Base-by-base conservation (phyloP, 35 echinoderm and acorn worm genomes). In the Eucidaris tribuloides region DNA sequence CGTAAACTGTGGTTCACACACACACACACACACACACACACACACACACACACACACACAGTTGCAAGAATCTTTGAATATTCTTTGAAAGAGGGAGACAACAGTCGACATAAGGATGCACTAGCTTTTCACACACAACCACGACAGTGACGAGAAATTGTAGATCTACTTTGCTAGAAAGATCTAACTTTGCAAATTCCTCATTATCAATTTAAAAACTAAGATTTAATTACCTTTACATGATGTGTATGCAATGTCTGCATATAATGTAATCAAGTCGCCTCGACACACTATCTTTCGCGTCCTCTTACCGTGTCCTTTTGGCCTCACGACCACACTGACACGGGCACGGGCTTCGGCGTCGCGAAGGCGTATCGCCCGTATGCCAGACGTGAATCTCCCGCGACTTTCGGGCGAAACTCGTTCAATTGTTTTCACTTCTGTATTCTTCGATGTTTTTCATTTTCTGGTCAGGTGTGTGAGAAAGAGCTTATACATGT, bases 251-350 rank as follows among this genome's bases (percentile, higher is more conserved):
- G 93, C 29, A 96, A 61, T 25, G 88, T 91, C 56, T 96, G 93
- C n/a, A 96, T n/a, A n/a, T 82, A 28, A 96, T 83, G 71, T 96
- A 96, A 84, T 96, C 93, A 1, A 89, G 32, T 71, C 93, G 80
- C 54, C 93, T 91, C 17, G 93, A 64, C 23, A 91, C 89, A 63
- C 93, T 91, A 71, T 83, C 79, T 52, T 96, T 96, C 0, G 88
- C 88, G 22, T 96, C 93, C 7, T 61, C 49, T n/a, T 9, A 82
- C 88, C 27, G 82, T 81, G 25, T 96, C 89, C 79, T 96, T 96
- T 13, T 78, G 84, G 64, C 83, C 83, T 68, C 63, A 65, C 43
- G 91, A 88, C 11, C 79, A 80, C 18, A 94, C 72, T 15, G 76
- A 35, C 1, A 96, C 89, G 32, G 42, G 86, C 5, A 72, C 84